A percentile compares a stretch with the other conserved stretches of the same genome.
Evolutionary conservation across 2,888 invertebrate species (phyloP).

Genomic region (Xylota segnis): DNA sequence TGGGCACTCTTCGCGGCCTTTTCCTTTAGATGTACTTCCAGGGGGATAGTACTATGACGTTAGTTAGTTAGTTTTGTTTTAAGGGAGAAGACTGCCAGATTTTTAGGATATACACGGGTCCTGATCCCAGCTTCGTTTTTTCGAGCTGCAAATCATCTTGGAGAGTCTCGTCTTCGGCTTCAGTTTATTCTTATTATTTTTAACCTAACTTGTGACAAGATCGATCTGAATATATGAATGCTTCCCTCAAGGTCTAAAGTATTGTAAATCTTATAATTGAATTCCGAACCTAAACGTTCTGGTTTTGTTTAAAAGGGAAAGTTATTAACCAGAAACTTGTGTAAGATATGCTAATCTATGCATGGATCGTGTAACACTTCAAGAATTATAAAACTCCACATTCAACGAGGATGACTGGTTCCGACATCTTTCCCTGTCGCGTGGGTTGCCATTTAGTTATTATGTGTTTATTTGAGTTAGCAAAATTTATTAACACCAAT

Average conservation of each 20-base stretch:
- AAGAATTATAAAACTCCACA: not conserved
- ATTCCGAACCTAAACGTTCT: not conserved
- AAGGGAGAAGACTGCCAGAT: too few species aligned
- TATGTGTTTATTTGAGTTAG: not conserved
- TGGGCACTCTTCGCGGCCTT: too few species aligned
- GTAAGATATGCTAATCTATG: not conserved
- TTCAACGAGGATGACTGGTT: not conserved
- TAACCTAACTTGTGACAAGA: too few species aligned
- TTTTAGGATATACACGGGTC: too few species aligned
- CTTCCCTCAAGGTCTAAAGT: not conserved
- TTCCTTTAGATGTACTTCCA: too few species aligned
- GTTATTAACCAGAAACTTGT: not conserved
- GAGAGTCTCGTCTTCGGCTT: too few species aligned
- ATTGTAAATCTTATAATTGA: not conserved
- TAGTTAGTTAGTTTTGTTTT: too few species aligned
- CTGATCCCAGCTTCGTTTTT: too few species aligned
- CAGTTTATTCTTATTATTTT: too few species aligned
- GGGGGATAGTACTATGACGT: too few species aligned
- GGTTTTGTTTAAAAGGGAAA: not conserved
- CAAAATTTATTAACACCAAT: not conserved
- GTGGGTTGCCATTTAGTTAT: not conserved
- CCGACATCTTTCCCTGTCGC: not conserved
- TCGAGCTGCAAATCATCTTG: too few species aligned
- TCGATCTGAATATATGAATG: not conserved
- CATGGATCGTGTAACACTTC: not conserved